Evolutionary conservation across 2,888 invertebrate genomes (phyloP).

Genomic region (Orthonevra nobilis): DNA sequence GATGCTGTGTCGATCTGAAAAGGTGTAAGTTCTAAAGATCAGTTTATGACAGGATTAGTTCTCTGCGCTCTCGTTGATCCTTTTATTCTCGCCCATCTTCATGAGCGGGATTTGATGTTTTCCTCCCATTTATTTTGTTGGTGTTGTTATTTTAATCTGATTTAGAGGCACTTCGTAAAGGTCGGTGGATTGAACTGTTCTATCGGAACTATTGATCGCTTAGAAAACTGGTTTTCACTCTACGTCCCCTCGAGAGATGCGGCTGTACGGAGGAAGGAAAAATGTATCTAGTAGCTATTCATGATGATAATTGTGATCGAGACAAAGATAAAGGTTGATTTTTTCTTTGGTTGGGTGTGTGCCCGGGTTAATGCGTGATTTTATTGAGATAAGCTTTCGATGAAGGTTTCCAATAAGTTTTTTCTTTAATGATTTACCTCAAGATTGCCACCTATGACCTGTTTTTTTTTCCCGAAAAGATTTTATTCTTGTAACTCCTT

Average conservation of each 20-base stretch:
- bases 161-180: slow-evolving; percentile 2
- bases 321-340: slow-evolving; percentile 27
- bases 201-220: slow-evolving; percentile 48
- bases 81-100: slow-evolving; percentile 5
- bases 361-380: slow-evolving; percentile 53
- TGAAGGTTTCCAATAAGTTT: slow-evolving; percentile 25
- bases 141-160: slow-evolving; percentile 42
- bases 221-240: slow-evolving; percentile 37
- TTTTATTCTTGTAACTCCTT: slow-evolving; percentile 5
- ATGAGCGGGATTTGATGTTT: slow-evolving; percentile 28
- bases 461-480: slow-evolving; percentile 9
- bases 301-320: slow-evolving; percentile 46
- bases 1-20: slow-evolving; percentile 4
- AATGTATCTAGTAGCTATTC: slow-evolving; percentile 50
- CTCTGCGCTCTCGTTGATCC: slow-evolving; percentile 6
- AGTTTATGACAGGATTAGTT: slow-evolving; percentile 60
- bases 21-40: slow-evolving; percentile 48
- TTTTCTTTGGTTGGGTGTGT: slow-evolving; percentile 14
- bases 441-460: slow-evolving; percentile 38
- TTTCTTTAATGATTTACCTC: slow-evolving; percentile 10
- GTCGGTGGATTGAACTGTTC: slow-evolving; percentile 17
- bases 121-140: no score
- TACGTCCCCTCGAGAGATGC: slow-evolving; percentile 4
- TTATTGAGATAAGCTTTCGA: slow-evolving; percentile 65
- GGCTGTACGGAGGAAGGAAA: slow-evolving; percentile 23